phyloP scores from a whole-genome alignment of 2,113 vertebrate species.

The Corythornis vintsioides region DNA sequence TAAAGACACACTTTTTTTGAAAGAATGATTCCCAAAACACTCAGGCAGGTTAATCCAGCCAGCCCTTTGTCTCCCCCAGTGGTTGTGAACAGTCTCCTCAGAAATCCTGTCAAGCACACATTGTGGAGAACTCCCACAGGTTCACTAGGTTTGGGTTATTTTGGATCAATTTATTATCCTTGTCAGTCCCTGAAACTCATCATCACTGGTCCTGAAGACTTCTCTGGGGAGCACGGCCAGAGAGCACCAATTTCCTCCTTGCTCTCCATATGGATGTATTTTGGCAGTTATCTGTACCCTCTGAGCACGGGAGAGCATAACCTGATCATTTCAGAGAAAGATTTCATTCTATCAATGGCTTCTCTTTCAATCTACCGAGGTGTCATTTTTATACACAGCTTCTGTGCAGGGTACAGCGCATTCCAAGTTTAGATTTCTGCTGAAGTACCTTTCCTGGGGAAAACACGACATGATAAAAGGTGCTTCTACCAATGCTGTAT shows the following conservation, averaged over 20 bases:
- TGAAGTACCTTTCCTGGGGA: not conserved
- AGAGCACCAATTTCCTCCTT: not conserved
- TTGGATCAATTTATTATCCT: conserved; percentile 9
- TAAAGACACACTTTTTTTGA: not conserved
- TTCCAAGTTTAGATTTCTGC: not conserved
- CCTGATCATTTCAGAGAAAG: not conserved
- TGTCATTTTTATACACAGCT: not conserved
- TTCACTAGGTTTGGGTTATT: not conserved
- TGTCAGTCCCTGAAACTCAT: conserved; percentile 1
- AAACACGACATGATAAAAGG: not conserved
- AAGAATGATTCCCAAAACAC: not conserved
- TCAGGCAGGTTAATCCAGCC: not conserved
- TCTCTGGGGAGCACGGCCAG: not conserved
- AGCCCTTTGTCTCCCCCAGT: not conserved
- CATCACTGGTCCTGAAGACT: not conserved
- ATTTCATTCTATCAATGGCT: not conserved
- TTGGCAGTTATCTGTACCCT: not conserved
- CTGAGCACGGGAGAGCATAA: not conserved
- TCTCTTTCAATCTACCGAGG: not conserved
- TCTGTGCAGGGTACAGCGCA: not conserved
- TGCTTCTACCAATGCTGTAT: not conserved
- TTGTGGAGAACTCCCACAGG: not conserved
- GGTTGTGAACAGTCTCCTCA: rapidly evolving
- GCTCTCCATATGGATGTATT: not conserved
- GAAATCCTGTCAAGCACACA: not conserved